Evolutionary conservation across 2,888 invertebrate genomes (phyloP), one percentile per base, ranked within the genome.

Genomic region (Lepeophtheirus nordmannii): DNA sequence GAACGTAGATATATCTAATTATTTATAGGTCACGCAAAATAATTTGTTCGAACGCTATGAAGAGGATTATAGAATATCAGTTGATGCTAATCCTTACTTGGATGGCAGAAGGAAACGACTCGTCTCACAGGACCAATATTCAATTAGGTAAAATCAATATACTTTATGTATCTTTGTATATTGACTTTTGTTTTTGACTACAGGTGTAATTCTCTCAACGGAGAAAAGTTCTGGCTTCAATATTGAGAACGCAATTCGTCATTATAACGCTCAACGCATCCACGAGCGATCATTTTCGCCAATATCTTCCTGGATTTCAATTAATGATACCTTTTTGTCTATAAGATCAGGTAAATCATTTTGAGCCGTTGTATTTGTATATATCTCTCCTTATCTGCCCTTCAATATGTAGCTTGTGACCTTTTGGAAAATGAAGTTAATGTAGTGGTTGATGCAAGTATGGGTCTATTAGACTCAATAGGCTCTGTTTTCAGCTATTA

Each of bases 401-500:
- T 30, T 30, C 30, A 30, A 46, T 46, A 2, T 11, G 9, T 41
- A 62, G 63, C 30, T 10, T 63, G 63, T 37, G 46, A 63, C 17
- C 12, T 63, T 7, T n/a, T 63, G n/a, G 63, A 63, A 37, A 56
- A 56, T 9, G 56, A 30, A 17, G 46, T 46, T 46, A 5, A 46
- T 41, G 56, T 7, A 37, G 63, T 63, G 1, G 22, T 56, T 20
- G 63, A 22, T 10, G 38, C 38, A 1, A 56, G 53, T 23, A 11
- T 63, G 11, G 56, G 53, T 3, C 53, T 63, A 37, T 30, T 12
- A 1, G 38, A 63, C 12, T 10, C 20, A 14, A 22, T 46, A 1
- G 63, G 46, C 14, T 63, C 63, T 9, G 30, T 53, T 10, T 63
- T 63, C n/a, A 63, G 53, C 63, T 63, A 53, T n/a, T 53, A 30